Conservation (phyloP, 2,797 vertebrate species). For the Xerus rutilus region DNA sequence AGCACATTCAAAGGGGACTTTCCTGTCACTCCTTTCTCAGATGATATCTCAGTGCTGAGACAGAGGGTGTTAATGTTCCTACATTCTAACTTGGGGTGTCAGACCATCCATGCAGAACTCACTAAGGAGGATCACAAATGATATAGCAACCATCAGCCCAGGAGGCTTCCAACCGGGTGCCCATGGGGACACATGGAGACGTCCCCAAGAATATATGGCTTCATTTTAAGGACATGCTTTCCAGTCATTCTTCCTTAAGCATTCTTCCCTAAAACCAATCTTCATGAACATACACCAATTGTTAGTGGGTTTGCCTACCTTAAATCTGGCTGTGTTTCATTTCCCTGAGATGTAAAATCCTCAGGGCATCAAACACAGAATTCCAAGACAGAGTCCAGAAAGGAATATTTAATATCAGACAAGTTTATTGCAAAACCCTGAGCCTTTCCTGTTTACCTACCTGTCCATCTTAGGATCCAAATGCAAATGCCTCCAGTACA, state of each 20-base stretch:
- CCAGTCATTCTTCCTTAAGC: too few species aligned
- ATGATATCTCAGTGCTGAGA: background rate
- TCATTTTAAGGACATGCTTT: background rate
- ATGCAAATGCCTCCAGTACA: background rate
- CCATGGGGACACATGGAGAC: background rate
- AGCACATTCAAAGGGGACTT: background rate
- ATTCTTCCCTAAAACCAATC: background rate
- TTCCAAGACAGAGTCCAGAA: background rate
- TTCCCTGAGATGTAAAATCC: background rate
- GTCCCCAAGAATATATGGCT: background rate
- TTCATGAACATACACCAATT: background rate
- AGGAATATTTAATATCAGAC: background rate
- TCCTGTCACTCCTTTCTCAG: background rate
- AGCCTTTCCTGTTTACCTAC: accelerated
- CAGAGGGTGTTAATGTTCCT: background rate
- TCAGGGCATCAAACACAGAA: background rate
- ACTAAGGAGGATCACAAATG: background rate
- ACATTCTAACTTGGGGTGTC: background rate
- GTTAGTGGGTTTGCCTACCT: constrained; percentile 19
- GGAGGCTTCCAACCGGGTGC: background rate
- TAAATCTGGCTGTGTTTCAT: background rate
- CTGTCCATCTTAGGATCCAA: background rate
- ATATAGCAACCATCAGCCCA: background rate
- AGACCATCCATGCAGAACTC: background rate
- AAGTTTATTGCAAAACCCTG: background rate